A percentile compares a stretch with the other conserved stretches of the same genome.
These are phyloP conservation scores for Exephanes ischioxanthus DNA, from an alignment of 2,888 invertebrate genomes.

Conservation along the genomic window DNA sequence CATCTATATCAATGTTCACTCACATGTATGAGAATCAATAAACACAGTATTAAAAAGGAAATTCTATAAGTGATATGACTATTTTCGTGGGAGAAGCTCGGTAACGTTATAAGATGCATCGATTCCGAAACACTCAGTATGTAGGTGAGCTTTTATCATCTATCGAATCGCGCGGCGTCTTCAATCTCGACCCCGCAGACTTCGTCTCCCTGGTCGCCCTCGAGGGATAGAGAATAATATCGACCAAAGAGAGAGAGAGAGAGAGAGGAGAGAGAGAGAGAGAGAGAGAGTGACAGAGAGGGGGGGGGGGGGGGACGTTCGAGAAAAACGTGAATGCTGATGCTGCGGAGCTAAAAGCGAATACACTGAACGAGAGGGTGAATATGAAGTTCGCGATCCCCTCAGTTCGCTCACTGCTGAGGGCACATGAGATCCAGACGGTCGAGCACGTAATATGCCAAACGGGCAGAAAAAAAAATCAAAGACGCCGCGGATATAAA, in stretches of 20 bases:
- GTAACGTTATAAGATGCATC: not conserved
- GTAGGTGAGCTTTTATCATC: slow-evolving; percentile 56
- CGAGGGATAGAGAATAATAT: slow-evolving; percentile 53
- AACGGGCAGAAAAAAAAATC: slow-evolving; percentile 50
- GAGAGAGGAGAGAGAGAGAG: slow-evolving; percentile 1
- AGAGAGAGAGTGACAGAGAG: not conserved
- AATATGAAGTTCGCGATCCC: slow-evolving; percentile 54
- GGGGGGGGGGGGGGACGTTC: not conserved
- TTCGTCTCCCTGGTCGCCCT: not conserved
- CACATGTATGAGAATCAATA: not conserved
- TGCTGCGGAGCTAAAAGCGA: slow-evolving; percentile 47
- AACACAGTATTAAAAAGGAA: not conserved
- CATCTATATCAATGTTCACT: not conserved
- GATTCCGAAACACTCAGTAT: slow-evolving; percentile 35
- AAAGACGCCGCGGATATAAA: slow-evolving; percentile 57
- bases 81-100: not conserved
- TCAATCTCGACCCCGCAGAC: slow-evolving; percentile 49
- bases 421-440: slow-evolving; percentile 54
- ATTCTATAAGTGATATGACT: not conserved
- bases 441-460: slow-evolving; percentile 26
- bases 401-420: slow-evolving; percentile 50
- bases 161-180: slow-evolving; percentile 53
- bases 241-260: slow-evolving; percentile 29
- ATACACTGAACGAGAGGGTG: slow-evolving; percentile 44
- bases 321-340: slow-evolving; percentile 19